Evolutionary conservation across 2,113 vertebrate species (phyloP).

Genomic region (Odobenus rosmarus): DNA sequence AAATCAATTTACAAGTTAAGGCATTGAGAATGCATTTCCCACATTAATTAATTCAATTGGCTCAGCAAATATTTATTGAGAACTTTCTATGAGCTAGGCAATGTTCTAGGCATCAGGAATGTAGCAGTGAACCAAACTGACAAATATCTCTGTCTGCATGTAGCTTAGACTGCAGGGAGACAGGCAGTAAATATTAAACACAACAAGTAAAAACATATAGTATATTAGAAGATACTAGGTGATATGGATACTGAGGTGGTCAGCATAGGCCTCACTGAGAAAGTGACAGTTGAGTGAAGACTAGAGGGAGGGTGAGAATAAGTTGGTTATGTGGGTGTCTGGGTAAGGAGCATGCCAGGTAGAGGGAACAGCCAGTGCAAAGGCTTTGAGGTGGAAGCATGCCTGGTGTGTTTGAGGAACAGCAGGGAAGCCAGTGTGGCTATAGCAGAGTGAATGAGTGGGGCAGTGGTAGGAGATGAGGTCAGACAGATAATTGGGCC

Average conservation of each 20-base stretch:
- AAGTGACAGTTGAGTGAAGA: background rate
- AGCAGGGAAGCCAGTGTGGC: background rate
- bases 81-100: background rate
- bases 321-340: background rate
- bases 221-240: background rate
- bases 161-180: background rate
- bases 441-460: background rate
- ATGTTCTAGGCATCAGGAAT: background rate
- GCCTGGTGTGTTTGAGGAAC: background rate
- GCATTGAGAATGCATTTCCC: background rate
- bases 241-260: background rate
- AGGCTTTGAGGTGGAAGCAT: background rate
- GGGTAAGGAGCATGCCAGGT: background rate
- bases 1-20: background rate
- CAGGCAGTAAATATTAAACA: background rate
- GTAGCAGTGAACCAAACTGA: background rate
- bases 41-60: constrained; percentile 44
- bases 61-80: constrained; percentile 19
- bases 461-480: background rate
- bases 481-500: background rate
- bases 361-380: background rate
- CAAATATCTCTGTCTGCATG: background rate
- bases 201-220: background rate
- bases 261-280: background rate
- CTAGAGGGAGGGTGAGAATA: background rate